Conservation (phyloP, 2,888 invertebrate species). For the Habroteleia sp. region DNA sequence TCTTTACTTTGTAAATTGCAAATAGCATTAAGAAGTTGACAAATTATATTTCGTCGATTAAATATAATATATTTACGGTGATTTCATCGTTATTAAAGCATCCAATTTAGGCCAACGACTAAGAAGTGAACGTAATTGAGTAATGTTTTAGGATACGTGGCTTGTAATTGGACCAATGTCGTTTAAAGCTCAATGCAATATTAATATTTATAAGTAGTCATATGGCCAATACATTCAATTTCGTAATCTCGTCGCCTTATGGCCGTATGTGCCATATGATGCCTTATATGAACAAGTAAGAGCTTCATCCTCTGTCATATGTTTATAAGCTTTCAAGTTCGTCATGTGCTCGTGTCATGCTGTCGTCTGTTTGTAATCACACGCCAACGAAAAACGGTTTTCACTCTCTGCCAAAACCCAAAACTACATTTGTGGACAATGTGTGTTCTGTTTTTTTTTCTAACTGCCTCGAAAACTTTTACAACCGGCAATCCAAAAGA, state of each 20-base stretch:
- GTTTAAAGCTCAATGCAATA: no score
- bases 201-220: conserved; percentile 28
- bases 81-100: no score
- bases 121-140: no score
- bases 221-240: conserved; percentile 31
- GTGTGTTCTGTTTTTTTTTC: background rate
- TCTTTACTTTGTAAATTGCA: no score
- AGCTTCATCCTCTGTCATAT: conserved; percentile 29
- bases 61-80: no score
- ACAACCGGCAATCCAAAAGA: background rate
- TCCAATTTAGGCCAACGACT: no score
- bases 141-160: no score
- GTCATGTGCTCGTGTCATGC: conserved; percentile 38
- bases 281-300: conserved; percentile 5
- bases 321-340: conserved; percentile 23
- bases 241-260: conserved; percentile 35
- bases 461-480: conserved; percentile 1
- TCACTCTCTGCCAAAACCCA: conserved; percentile 1
- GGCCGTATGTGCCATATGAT: conserved; percentile 45
- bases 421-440: conserved; percentile 27
- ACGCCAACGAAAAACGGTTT: conserved; percentile 32
- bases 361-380: conserved; percentile 22
- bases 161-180: no score
- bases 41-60: no score
- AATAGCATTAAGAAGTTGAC: no score